phyloP scores from a whole-genome alignment of 2,888 invertebrate genomes.

The Phyllotreta cruciferae region DNA sequence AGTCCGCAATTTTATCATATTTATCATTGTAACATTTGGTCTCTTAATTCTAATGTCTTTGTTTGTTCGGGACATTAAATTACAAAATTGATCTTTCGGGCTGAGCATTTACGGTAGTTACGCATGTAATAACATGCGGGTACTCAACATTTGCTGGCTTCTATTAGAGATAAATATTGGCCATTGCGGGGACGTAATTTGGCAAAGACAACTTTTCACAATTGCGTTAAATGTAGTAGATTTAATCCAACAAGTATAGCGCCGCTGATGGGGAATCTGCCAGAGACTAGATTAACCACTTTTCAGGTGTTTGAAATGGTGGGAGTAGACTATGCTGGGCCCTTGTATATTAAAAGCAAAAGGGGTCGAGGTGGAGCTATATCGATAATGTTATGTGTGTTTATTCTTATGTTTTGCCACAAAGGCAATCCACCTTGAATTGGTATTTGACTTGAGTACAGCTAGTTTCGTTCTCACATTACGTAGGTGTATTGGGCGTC shows the following conservation, averaged over 20 bases:
- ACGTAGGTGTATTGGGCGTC: conserved; percentile 6
- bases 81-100: too few relatives aligned
- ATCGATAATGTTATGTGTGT: conserved; percentile 30
- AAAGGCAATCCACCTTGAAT: conserved; percentile 8
- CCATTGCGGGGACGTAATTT: conserved; percentile 16
- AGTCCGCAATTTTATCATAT: too few relatives aligned
- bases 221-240: conserved; percentile 28
- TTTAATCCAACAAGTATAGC: not conserved
- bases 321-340: conserved; percentile 33
- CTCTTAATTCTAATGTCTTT: too few relatives aligned
- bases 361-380: conserved; percentile 15
- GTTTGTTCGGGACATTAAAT: too few relatives aligned
- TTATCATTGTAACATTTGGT: too few relatives aligned
- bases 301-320: not conserved
- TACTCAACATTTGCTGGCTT: not conserved
- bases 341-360: conserved; percentile 26
- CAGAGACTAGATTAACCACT: too few relatives aligned
- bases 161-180: too few relatives aligned
- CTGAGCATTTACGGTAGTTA: not conserved
- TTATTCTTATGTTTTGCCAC: conserved; percentile 11
- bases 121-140: too few relatives aligned
- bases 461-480: conserved; percentile 19
- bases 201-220: conserved; percentile 9
- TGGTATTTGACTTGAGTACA: conserved; percentile 4
- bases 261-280: too few relatives aligned